Percentiles rank a stretch among this genome's conserved stretches.
Evolutionary conservation across 2,888 invertebrate species (phyloP).

Genomic region (Ptilodon capucinus): DNA sequence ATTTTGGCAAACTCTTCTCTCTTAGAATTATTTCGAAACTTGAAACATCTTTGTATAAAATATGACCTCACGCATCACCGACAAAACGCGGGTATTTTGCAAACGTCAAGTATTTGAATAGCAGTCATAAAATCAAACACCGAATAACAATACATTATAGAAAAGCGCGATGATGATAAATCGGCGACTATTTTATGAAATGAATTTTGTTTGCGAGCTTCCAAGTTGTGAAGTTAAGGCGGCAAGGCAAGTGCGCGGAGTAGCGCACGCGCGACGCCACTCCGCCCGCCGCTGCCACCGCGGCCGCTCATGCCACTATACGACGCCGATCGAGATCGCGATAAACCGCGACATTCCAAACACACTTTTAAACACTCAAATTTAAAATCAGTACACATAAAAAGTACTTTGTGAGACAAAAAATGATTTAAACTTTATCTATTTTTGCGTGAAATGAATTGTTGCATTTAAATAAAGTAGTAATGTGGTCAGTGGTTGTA

Average conservation of each 20-base stretch:
- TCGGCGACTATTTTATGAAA: background rate
- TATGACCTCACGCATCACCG: too few relatives aligned
- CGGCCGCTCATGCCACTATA: slow-evolving; percentile 59
- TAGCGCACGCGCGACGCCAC: slow-evolving; percentile 79
- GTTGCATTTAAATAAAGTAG: background rate
- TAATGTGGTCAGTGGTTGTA: slow-evolving; percentile 18
- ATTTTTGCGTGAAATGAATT: background rate
- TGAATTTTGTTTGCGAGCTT: slow-evolving; percentile 24
- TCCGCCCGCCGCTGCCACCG: slow-evolving; percentile 59
- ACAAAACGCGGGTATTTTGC: too few relatives aligned
- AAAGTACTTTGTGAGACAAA: background rate
- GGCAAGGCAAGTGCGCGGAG: slow-evolving; percentile 34
- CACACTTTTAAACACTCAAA: background rate
- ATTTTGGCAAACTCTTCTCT: too few relatives aligned
- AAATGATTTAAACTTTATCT: background rate
- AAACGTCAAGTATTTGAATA: too few relatives aligned
- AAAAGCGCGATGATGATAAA: too few relatives aligned
- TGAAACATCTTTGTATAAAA: too few relatives aligned
- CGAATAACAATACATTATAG: too few relatives aligned
- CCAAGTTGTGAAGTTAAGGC: slow-evolving; percentile 37
- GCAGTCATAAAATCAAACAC: too few relatives aligned
- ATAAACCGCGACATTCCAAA: slow-evolving; percentile 30
- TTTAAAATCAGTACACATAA: background rate
- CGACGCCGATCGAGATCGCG: slow-evolving; percentile 47
- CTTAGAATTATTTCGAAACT: too few relatives aligned